A percentile compares a stretch with the other conserved stretches of the same genome.
Conservation (phyloP, 2,113 vertebrate genomes). For the Barnardius zonarius region DNA sequence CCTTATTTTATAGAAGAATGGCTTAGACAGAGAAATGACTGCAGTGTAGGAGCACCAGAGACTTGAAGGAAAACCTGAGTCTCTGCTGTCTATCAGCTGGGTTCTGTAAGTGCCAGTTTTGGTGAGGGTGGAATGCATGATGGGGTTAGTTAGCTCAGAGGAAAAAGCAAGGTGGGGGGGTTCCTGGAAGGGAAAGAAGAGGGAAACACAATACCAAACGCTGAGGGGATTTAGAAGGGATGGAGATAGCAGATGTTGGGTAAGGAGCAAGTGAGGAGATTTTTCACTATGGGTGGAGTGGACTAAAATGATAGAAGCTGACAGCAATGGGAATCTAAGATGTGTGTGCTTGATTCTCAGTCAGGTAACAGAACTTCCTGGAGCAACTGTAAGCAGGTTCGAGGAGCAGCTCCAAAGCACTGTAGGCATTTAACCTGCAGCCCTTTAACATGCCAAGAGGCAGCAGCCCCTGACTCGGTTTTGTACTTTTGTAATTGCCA, state of each 20-base stretch:
- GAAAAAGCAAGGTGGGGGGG: not conserved
- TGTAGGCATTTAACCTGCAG: not conserved
- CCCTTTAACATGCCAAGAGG: not conserved
- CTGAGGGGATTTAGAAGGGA: not conserved
- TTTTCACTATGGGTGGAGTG: not conserved
- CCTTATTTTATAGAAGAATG: not conserved
- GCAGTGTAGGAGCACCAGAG: not conserved
- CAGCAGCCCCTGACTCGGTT: not conserved
- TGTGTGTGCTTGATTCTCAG: not conserved
- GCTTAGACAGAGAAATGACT: not conserved
- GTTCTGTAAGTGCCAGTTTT: not conserved
- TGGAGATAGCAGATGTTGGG: not conserved
- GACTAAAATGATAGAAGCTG: not conserved
- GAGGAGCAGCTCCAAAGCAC: not conserved
- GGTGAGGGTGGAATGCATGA: not conserved
- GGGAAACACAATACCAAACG: not conserved
- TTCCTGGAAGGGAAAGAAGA: not conserved
- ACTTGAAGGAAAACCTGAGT: not conserved
- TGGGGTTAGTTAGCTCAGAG: not conserved
- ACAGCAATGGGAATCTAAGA: accelerated
- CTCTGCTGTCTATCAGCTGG: not conserved
- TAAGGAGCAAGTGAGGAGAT: not conserved
- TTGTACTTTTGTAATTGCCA: not conserved
- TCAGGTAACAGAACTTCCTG: not conserved
- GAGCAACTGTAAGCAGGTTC: not conserved